A percentile compares a stretch with the other conserved stretches of the same genome.
These are phyloP conservation scores for Lottia scabra DNA, from an alignment of 2,888 invertebrate species.

Conservation along the genomic window DNA sequence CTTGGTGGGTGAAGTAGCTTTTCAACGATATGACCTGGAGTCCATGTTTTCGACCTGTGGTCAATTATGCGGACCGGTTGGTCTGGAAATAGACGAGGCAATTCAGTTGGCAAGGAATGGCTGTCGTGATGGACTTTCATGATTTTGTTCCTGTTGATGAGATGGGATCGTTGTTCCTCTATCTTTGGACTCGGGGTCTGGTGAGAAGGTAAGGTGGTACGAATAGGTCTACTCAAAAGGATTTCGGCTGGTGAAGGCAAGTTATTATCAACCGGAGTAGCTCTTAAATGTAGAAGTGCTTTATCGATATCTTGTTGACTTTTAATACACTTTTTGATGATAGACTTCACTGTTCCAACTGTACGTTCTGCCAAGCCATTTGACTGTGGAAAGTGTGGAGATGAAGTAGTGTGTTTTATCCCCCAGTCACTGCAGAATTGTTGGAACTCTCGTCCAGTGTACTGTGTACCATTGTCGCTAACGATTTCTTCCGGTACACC, in stretches of 20 bases:
- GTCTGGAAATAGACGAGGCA: background rate
- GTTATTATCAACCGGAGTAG: background rate
- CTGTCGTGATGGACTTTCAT: background rate
- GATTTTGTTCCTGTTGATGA: background rate
- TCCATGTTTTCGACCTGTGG: background rate
- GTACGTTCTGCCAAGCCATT: conserved; percentile 1
- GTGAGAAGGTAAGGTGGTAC: background rate
- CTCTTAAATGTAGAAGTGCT: conserved; percentile 6
- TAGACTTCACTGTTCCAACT: conserved; percentile 14
- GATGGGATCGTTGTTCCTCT: background rate
- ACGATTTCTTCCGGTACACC: conserved; percentile 13
- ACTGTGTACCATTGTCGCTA: conserved; percentile 9
- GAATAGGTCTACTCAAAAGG: background rate
- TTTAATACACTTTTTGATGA: conserved; percentile 8
- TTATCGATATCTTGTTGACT: background rate
- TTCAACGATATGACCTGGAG: background rate
- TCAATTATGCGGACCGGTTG: background rate
- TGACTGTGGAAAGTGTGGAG: conserved; percentile 4
- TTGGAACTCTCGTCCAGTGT: conserved; percentile 3
- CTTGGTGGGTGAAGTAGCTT: background rate
- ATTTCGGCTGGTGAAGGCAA: conserved; percentile 7
- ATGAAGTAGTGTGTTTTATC: background rate
- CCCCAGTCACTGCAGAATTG: background rate
- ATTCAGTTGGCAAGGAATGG: background rate
- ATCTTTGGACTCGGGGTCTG: background rate